phyloP scores from a whole-genome alignment of 1,140 invertebrate genomes.

The Kradibia gibbosae region DNA sequence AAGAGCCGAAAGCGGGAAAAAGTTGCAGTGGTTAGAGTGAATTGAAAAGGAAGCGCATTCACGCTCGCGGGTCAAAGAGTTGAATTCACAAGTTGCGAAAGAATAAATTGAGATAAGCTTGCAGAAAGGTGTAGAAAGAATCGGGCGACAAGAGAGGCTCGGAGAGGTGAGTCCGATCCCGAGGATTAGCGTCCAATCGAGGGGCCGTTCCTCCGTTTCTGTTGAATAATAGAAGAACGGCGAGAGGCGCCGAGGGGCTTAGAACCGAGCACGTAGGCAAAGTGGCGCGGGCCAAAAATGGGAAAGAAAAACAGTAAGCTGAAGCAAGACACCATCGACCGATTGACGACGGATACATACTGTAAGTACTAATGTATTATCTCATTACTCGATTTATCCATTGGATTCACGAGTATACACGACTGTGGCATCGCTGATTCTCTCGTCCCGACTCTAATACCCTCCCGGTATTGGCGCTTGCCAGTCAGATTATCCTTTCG shows the following conservation, averaged over 20 bases:
- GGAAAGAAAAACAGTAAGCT: constrained; percentile 92
- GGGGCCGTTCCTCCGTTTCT: background rate
- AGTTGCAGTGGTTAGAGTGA: background rate
- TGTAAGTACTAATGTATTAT: constrained; percentile 79
- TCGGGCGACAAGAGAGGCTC: background rate
- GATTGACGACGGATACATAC: constrained; percentile 89
- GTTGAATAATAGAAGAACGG: background rate
- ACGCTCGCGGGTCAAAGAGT: background rate
- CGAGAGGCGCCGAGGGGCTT: background rate
- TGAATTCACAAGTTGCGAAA: background rate
- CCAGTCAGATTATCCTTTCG: too few relatives aligned
- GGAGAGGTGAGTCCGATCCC: background rate
- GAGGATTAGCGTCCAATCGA: background rate
- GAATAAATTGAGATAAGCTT: background rate
- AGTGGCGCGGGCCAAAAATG: constrained; percentile 58
- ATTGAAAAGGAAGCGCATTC: background rate
- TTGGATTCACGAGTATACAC: background rate
- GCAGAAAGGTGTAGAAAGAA: background rate
- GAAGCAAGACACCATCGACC: constrained; percentile 92
- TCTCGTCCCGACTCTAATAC: background rate
- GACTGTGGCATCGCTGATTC: background rate
- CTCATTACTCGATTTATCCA: constrained; percentile 13
- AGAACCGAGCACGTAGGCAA: background rate
- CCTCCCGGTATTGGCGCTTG: background rate
- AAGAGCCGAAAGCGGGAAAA: background rate